These are phyloP conservation scores for Psittacus erithacus DNA, from an alignment of 2,113 vertebrate species.

Conservation along the genomic window DNA sequence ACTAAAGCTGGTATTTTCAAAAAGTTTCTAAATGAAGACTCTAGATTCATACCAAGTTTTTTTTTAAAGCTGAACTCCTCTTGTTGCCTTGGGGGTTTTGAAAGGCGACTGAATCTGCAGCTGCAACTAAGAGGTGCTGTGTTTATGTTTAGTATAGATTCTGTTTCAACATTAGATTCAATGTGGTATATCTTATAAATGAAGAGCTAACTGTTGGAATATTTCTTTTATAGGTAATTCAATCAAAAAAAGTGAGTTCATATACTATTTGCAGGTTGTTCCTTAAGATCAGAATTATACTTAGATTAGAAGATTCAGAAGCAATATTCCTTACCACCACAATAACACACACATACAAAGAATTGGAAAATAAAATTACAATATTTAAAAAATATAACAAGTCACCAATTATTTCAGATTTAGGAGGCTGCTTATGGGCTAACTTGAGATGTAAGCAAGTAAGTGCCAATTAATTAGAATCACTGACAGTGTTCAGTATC, in stretches of 20 bases:
- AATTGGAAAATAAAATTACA: not conserved
- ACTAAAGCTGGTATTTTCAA: not conserved
- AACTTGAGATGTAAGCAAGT: conserved; percentile 43
- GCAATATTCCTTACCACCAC: not conserved
- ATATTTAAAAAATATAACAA: not conserved
- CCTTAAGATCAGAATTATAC: not conserved
- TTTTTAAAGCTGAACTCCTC: not conserved
- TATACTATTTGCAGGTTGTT: not conserved
- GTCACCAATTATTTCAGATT: conserved; percentile 29
- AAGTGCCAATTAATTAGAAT: conserved; percentile 34
- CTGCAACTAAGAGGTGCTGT: not conserved
- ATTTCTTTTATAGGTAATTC: not conserved
- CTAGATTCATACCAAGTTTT: not conserved
- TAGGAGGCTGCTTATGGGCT: not conserved
- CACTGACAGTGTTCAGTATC: not conserved
- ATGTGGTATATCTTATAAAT: not conserved
- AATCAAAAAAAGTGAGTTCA: not conserved
- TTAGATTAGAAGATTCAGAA: not conserved
- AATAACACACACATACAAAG: not conserved
- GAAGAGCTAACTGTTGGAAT: not conserved
- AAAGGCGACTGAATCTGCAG: not conserved
- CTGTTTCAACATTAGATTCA: not conserved
- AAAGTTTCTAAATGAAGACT: not conserved
- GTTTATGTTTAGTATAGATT: not conserved
- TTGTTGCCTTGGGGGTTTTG: not conserved